Base-by-base conservation (phyloP, 1,140 invertebrate species). In the Thaumetopoea pityocampa region DNA sequence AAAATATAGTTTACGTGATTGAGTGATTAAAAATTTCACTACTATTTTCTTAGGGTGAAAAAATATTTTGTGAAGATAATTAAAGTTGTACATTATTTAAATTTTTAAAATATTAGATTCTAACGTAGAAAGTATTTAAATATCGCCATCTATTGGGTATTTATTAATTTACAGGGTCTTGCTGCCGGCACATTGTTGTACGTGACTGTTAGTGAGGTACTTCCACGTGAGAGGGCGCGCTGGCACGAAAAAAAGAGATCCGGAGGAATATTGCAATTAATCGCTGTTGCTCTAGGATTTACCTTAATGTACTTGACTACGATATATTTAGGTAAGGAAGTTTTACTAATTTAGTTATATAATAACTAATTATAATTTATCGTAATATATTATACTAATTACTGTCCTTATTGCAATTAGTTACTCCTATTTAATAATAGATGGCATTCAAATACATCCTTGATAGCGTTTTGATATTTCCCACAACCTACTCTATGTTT, bases 131-230 rank as follows among this genome's bases (percentile, higher is more conserved):
- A 33, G 7, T 1, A 17, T 16, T 28, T 11, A n/a, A 10, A 4
- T 24, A 33, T 9, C 40, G 33, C 38, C 34, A 43, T 43, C 47
- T 50, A 33, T 19, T 43, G n/a, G 23, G 5, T 1, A 5, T 4
- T 15, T 34, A 9, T 26, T 7, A 32, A n/a, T n/a, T 42, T 52
- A 4, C 87, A 94, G 86, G 90, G 89, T 0, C 52, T 97, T 17
- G 94, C 96, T n/a, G 94, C 92, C 23, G 96, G 96, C 23, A 97
- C 95, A 1, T 90, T 98, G 26, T 82, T 98, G 0, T 98, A 97
- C 78, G 94, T 98, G 22, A 96, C 95, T 0, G 94, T 97, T 17
- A 94, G 95, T 69, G 96, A 98, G 86, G 92, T 98, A 11, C 81
- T 98, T 11, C 96, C 93, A 0, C 86, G 93, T 22, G 93, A 95